phyloP scores from a whole-genome alignment of 92 coral and sea anemone genomes.

The Pocillopora meandrina region DNA sequence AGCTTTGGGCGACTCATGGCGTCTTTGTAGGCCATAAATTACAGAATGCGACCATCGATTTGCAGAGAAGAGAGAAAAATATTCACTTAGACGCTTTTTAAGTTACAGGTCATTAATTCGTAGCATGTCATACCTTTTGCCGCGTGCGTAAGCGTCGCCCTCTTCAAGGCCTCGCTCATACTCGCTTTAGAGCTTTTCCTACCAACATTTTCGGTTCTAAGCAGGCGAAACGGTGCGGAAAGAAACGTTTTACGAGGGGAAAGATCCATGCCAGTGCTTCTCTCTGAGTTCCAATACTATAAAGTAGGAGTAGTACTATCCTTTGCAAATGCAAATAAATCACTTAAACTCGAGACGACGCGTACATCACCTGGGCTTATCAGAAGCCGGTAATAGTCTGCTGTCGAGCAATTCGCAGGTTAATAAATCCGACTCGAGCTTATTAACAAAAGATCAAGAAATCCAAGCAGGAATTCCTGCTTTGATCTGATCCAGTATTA shows the following conservation, averaged over 20 bases:
- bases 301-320: background rate
- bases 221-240: constrained; percentile 40
- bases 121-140: constrained; percentile 40
- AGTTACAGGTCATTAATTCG: background rate
- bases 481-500: background rate
- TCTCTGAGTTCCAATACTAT: background rate
- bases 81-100: background rate
- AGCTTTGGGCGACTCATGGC: background rate
- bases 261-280: constrained; percentile 31
- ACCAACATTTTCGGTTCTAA: background rate
- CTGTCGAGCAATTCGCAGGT: constrained; percentile 14
- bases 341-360: background rate
- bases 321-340: background rate
- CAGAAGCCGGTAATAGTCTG: constrained; percentile 31
- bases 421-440: constrained; percentile 41
- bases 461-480: constrained; percentile 14
- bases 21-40: background rate
- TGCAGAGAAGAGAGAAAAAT: background rate
- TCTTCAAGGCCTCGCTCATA: background rate
- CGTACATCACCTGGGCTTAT: constrained; percentile 35
- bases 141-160: background rate
- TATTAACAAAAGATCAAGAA: constrained; percentile 14
- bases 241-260: background rate
- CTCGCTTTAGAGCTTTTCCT: constrained; percentile 12
- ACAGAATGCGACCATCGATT: background rate